phyloP scores from a whole-genome alignment of 2,113 vertebrate species.

The Oreotrochilus melanogaster region DNA sequence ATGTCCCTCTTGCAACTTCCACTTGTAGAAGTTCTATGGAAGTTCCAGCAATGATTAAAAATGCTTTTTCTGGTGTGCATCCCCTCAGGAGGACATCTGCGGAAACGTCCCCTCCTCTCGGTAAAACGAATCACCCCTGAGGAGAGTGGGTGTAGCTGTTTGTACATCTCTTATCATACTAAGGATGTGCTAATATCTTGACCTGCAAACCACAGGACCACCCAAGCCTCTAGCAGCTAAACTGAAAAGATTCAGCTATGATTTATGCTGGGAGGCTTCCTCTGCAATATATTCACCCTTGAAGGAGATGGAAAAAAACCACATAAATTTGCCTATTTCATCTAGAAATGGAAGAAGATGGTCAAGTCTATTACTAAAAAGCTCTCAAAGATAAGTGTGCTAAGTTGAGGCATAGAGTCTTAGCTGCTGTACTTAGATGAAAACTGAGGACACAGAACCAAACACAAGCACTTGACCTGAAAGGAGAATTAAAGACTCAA shows the following conservation, averaged over 20 bases:
- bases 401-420: background rate
- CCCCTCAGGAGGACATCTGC: background rate
- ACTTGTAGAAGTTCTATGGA: background rate
- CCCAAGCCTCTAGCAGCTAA: conserved; percentile 12
- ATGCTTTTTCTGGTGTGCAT: background rate
- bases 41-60: background rate
- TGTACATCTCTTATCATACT: conserved; percentile 45
- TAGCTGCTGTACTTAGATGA: background rate
- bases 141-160: background rate
- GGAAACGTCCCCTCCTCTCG: conserved; percentile 12
- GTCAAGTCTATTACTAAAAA: background rate
- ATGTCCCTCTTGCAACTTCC: background rate
- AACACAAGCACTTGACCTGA: background rate
- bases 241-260: background rate
- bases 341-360: background rate
- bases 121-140: background rate
- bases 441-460: background rate
- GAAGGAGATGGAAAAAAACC: background rate
- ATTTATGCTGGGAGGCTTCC: conserved; percentile 42
- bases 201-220: conserved; percentile 43
- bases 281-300: background rate
- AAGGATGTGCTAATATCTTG: conserved; percentile 60
- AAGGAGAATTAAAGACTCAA: background rate
- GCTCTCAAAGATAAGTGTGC: background rate
- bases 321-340: background rate